Base-by-base conservation (phyloP, 2,797 vertebrate species). In the Botia almorhae region DNA sequence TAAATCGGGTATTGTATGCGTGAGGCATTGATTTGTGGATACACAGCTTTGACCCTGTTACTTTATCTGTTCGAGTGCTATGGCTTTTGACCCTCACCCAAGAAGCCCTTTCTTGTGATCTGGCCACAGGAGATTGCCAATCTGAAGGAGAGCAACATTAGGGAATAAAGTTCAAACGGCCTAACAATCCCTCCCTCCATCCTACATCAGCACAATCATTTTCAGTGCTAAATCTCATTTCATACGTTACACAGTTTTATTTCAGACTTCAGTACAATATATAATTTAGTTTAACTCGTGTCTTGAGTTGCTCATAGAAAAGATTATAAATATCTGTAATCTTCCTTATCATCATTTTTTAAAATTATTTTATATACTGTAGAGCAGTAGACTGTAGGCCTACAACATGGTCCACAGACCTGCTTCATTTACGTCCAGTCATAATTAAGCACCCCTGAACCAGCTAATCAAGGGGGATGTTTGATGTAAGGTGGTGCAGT, bases 181-280 rank as follows among this genome's bases (percentile, higher is more conserved):
- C 19, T 43, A 11, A 10, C 60, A 29, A 10, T 72, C 16, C 6
- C 43, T 55, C 7, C 21, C 51, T 70, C 67, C 67, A 67, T 65
- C 65, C 71, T 84, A 73, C 88, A 89, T 88, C 84, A 87, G 58
- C 81, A 55, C 76, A 71, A 85, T 88, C 78, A 86, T 90, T 91
- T 91, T 92, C 88, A 90, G 82, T 82, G 79, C 90, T 93, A 91
- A 89, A 92, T 93, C 90, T 92, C 84, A 86, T 90, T 90, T 91
- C 78, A 88, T 90, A 85, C 80, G 82, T 88, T 83, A 83, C 81
- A 83, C 85, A 89, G 88, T 93, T 93, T 93, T 89, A 93, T 94
- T 93, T 92, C 91, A 83, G 82, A 85, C 82, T 87, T 91, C 87
- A 92, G 91, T 90, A 81, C 85, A 88, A 90, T 88, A 90, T 86